A percentile compares a stretch with the other conserved stretches of the same genome.
Conservation (phyloP, 1,140 invertebrate genomes). For the Euura lappo region DNA sequence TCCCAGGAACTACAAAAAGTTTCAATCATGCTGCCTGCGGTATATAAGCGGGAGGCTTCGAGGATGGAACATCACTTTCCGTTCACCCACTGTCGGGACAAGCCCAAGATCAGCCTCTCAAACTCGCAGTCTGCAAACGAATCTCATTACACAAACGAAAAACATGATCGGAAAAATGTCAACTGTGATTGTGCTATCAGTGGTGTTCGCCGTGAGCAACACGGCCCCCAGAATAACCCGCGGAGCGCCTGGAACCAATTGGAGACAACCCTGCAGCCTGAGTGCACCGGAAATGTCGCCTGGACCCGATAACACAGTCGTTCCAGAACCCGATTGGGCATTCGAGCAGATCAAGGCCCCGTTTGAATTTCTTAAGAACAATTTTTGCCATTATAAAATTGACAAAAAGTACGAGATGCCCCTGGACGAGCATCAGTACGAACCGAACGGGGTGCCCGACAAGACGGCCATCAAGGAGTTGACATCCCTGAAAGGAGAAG, state of each 20-base stretch:
- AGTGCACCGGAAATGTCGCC: conserved; percentile 23
- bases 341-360: conserved; percentile 35
- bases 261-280: conserved; percentile 50
- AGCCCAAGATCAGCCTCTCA: conserved; percentile 23
- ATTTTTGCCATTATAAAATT: conserved; percentile 49
- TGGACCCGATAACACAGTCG: conserved; percentile 38
- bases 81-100: conserved; percentile 34
- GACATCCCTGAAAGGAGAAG: conserved; percentile 33
- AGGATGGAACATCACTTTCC: conserved; percentile 58
- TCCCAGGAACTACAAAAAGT: background rate
- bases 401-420: conserved; percentile 52
- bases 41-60: conserved; percentile 55
- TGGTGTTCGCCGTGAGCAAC: background rate
- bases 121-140: conserved; percentile 4
- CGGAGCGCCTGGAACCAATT: conserved; percentile 36
- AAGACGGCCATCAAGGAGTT: conserved; percentile 45
- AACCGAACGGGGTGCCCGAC: conserved; percentile 57
- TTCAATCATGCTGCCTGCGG: conserved; percentile 16
- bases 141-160: conserved; percentile 6
- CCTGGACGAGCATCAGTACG: conserved; percentile 54
- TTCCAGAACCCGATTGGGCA: conserved; percentile 35
- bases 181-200: background rate
- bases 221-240: conserved; percentile 20
- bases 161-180: background rate
- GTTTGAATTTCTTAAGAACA: conserved; percentile 11